Evolutionary conservation across 1,140 invertebrate species (phyloP).

Genomic region (Drosophila subobscura): DNA sequence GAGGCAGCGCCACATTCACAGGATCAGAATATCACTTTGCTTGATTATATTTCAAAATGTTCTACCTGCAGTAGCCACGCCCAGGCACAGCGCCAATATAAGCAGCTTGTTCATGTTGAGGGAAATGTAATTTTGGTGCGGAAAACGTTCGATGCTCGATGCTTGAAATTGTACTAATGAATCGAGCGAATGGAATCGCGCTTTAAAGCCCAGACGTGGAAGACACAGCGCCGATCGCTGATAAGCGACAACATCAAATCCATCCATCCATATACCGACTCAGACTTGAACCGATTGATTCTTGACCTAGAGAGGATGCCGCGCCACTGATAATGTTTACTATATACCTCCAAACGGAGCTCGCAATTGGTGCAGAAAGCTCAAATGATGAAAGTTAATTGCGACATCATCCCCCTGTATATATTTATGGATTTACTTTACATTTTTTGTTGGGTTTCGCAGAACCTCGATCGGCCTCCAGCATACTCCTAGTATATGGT

Average conservation of each 20-base stretch:
- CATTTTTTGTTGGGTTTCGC: constrained; percentile 1
- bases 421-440: constrained; percentile 16
- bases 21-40: not conserved
- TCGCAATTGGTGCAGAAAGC: constrained; percentile 78
- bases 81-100: constrained; percentile 72
- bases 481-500: constrained; percentile 25
- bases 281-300: constrained; percentile 71
- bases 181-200: constrained; percentile 28
- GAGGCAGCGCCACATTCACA: not conserved
- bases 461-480: constrained; percentile 48
- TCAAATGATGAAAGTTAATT: constrained; percentile 70
- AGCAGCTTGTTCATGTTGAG: constrained; percentile 70
- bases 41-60: not conserved
- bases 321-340: constrained; percentile 46
- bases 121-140: constrained; percentile 24
- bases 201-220: constrained; percentile 60
- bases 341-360: constrained; percentile 35
- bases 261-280: constrained; percentile 16
- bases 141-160: constrained; percentile 52
- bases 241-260: constrained; percentile 20
- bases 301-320: constrained; percentile 77
- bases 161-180: constrained; percentile 67
- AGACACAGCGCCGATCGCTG: constrained; percentile 35
- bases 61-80: constrained; percentile 76
- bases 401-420: constrained; percentile 49